phyloP scores from a whole-genome alignment of 2,797 vertebrate genomes.

The Champsocephalus gunnari region DNA sequence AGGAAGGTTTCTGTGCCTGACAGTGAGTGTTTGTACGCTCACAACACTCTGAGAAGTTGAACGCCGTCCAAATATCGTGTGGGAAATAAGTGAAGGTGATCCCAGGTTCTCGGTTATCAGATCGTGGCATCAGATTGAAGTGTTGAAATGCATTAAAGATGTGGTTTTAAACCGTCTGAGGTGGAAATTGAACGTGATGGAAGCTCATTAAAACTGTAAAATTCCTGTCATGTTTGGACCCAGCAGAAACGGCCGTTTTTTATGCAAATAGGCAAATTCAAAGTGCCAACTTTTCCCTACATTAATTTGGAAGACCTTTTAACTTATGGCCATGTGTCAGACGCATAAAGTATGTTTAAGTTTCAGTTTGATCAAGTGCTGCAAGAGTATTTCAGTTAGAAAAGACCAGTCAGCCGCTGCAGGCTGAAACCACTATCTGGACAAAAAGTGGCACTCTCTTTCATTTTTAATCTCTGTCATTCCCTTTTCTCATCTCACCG shows the following conservation, averaged over 20 bases:
- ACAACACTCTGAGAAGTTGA: constrained; percentile 52
- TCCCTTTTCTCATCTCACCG: constrained; percentile 62
- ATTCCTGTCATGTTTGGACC: constrained; percentile 57
- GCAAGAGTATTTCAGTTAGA: constrained; percentile 36
- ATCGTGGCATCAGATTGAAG: constrained; percentile 33
- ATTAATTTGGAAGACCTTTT: constrained; percentile 48
- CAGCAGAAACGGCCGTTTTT: constrained; percentile 47
- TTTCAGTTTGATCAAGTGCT: constrained; percentile 53
- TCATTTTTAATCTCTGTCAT: constrained; percentile 76
- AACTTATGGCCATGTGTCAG: constrained; percentile 38
- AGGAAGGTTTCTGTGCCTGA: constrained; percentile 71
- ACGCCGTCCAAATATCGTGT: constrained; percentile 43
- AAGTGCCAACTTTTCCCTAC: constrained; percentile 45
- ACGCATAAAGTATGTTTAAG: constrained; percentile 44
- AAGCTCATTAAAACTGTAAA: constrained; percentile 50
- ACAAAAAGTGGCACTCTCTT: constrained; percentile 68
- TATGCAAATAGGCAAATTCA: constrained; percentile 32
- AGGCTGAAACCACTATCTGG: constrained; percentile 66
- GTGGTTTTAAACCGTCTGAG: constrained; percentile 46
- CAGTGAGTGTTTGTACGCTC: constrained; percentile 57
- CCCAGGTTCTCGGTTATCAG: constrained; percentile 39
- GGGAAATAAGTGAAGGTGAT: constrained; percentile 28
- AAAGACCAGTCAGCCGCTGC: constrained; percentile 43
- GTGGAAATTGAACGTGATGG: constrained; percentile 50
- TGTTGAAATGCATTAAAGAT: constrained; percentile 48